Base-by-base conservation (phyloP, 2,113 vertebrate species). In the Polyodon spathula region DNA sequence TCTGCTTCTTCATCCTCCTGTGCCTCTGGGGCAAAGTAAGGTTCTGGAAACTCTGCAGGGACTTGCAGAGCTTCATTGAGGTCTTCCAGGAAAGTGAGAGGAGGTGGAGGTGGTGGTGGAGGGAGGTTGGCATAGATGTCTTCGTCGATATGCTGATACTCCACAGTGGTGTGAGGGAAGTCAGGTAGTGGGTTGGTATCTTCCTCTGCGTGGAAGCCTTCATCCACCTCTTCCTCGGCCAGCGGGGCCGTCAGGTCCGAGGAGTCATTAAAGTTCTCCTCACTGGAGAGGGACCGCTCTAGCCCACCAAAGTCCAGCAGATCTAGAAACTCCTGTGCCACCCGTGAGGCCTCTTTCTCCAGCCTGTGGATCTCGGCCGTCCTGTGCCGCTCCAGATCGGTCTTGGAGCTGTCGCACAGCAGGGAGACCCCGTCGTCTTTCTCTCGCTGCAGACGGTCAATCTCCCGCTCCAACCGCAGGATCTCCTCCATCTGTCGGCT, bases 401-500 rank as follows among this genome's bases (percentile, higher is more conserved):
- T 88, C 1, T 69, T 80, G 6, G 87, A 83, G 56, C 78, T 76
- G 40, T 88, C 86, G 37, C 86, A 88, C 6, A 90, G 73, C 38
- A 90, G 81, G 50, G 91, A 90, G 63, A 92, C 84, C 15, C 88
- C 86, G 17, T 92, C 90, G 44, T 89, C 83, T 5, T 89, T 87
- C 74, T 93, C 90, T 70, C 79, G 85, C 70, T 93, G 92, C 63
- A 94, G 71, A 4, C 89, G 89, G 67, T 94, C 92, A 16, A 94
- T 94, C 81, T 95, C 93, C 61, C 84, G 82, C 76, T 94, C 93
- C 62, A 95, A 76, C 5, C 90, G 82, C 66, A 91, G 80, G 67
- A 95, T 94, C 80, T 93, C 89, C 73, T 93, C 89, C 91, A 95
- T 93, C 77, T 94, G 92, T 60, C 85, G 87, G 66, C 79, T 86